Evolutionary conservation across 2,888 invertebrate genomes (phyloP).

Genomic region (Rhingia rostrata): DNA sequence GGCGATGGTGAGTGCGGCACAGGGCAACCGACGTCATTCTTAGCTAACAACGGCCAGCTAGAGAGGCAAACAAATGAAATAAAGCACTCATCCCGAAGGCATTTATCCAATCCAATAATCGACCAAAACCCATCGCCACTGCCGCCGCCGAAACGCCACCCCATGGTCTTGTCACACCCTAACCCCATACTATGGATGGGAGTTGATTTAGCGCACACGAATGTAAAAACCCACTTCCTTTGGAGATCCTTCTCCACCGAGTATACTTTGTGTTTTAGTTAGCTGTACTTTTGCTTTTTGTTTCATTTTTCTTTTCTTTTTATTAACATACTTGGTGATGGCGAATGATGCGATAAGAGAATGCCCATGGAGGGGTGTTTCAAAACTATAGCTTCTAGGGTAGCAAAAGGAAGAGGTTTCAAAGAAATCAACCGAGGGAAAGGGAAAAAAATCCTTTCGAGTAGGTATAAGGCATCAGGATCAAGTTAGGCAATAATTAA

Average conservation of each 20-base stretch:
- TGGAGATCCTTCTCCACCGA: constrained; percentile 8
- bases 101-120: constrained; percentile 69
- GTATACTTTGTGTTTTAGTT: not conserved
- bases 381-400: constrained; percentile 45
- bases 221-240: constrained; percentile 57
- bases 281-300: constrained; percentile 24
- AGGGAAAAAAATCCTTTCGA: constrained; percentile 8
- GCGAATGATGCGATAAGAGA: constrained; percentile 7
- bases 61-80: constrained; percentile 54
- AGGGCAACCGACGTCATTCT: constrained; percentile 45
- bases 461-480: constrained; percentile 11
- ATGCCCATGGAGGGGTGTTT: not conserved
- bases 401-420: not conserved
- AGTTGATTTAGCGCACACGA: constrained; percentile 55
- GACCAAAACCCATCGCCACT: constrained; percentile 40
- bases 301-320: constrained; percentile 18
- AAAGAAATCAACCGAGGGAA: not conserved
- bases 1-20: not conserved
- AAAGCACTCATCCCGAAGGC: constrained; percentile 61
- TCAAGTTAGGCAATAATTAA: constrained; percentile 56
- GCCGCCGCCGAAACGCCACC: not conserved
- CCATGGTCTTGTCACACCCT: not conserved
- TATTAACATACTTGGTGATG: constrained; percentile 17
- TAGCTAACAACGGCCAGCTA: constrained; percentile 43
- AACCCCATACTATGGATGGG: constrained; percentile 19